Percentiles rank a stretch among this genome's conserved stretches.
Evolutionary conservation across 2,113 vertebrate genomes (phyloP).

Genomic region (Felis chaus): DNA sequence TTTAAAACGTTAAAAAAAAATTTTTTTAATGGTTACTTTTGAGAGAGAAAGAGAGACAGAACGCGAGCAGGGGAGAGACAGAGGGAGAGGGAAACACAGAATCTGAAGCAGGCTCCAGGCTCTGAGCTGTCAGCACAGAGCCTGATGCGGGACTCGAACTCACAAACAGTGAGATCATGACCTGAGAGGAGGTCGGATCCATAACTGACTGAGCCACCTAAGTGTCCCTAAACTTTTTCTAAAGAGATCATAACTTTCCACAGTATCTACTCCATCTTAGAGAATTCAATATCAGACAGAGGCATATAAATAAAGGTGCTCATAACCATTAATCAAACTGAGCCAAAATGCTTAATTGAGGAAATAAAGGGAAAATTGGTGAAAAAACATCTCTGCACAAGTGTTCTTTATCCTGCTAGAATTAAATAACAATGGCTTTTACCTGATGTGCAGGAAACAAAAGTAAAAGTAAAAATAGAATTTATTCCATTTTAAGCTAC

Average conservation of each 20-base stretch:
- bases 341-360: not conserved
- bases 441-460: not conserved
- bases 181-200: too few species aligned
- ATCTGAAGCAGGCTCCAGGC: too few species aligned
- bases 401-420: not conserved
- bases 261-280: not conserved
- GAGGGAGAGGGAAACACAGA: too few species aligned
- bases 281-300: not conserved
- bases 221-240: not conserved
- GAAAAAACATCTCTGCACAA: not conserved
- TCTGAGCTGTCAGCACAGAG: too few species aligned
- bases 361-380: not conserved
- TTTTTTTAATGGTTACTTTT: too few species aligned
- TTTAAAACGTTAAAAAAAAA: too few species aligned
- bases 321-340: not conserved
- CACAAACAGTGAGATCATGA: too few species aligned
- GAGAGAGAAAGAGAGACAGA: too few species aligned
- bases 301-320: not conserved
- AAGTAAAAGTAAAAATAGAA: not conserved
- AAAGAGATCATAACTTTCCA: not conserved
- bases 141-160: too few species aligned
- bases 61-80: too few species aligned
- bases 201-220: too few species aligned
- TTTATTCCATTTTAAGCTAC: not conserved
- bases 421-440: conserved; percentile 2